phyloP scores from a whole-genome alignment of 2,888 invertebrate genomes.

The Oscheius onirici region DNA sequence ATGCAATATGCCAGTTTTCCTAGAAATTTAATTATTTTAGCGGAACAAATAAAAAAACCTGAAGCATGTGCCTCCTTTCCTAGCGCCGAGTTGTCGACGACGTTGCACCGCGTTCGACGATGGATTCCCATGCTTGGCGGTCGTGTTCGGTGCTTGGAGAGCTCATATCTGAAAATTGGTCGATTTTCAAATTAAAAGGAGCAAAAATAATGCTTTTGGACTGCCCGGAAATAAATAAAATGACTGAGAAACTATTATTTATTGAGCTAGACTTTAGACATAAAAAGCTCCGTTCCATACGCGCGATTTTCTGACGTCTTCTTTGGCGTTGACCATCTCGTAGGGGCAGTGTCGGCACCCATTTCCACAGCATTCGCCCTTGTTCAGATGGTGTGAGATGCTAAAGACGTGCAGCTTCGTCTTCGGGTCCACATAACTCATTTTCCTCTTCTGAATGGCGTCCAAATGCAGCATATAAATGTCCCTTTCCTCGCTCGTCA shows the following conservation, averaged over 20 bases:
- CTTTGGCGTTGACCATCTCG: slow-evolving; percentile 58
- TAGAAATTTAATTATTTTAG: slow-evolving; percentile 71
- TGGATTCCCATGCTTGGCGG: slow-evolving; percentile 68
- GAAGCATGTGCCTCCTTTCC: slow-evolving; percentile 84
- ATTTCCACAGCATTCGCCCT: slow-evolving; percentile 68
- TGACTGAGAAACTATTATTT: no score
- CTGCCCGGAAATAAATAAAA: no score
- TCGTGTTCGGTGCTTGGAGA: slow-evolving; percentile 66
- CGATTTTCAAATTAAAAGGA: not conserved
- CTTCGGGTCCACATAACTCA: slow-evolving; percentile 62
- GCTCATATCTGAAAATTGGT: slow-evolving; percentile 59
- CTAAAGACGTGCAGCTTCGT: slow-evolving; percentile 57
- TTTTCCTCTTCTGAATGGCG: slow-evolving; percentile 63
- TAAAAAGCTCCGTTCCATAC: slow-evolving; percentile 67
- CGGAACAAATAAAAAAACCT: not conserved
- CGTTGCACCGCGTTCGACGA: slow-evolving; percentile 72
- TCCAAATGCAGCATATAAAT: slow-evolving; percentile 65
- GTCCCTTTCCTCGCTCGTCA: slow-evolving; percentile 62
- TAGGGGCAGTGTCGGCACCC: slow-evolving; percentile 71
- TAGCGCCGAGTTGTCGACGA: slow-evolving; percentile 95
- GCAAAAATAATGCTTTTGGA: not conserved
- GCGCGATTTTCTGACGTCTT: slow-evolving; percentile 47
- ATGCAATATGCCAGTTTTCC: slow-evolving; percentile 90
- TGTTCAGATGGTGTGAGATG: slow-evolving; percentile 59
- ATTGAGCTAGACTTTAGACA: no score